Base-by-base conservation (phyloP, 2,888 invertebrate species). In the Thumatha senex region DNA sequence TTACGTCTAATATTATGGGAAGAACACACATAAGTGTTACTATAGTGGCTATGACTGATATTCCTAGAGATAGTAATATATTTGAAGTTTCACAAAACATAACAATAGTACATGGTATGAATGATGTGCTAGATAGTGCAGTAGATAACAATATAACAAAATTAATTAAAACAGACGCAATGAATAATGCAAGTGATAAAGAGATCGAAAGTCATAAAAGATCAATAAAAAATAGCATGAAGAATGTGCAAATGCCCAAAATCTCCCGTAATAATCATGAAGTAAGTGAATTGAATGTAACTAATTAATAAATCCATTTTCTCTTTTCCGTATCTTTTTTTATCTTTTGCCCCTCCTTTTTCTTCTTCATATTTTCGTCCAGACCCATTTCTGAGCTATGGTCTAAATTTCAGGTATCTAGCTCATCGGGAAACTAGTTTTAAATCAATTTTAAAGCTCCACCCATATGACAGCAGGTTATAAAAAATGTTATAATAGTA, bases 31-130 rank as follows among this genome's bases (percentile, higher is more conserved):
- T 50, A 13, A 40, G 45, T 4, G 45, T 50, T n/a, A 50, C 40
- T 18, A 40, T 50, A 1, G 50, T 50, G 14, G 50, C 50, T 14
- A 50, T 50, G 50, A 40, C 45, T n/a, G 34, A 14, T 40, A 15
- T 10, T 13, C 13, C 12, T 10, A 40, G 45, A n/a, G 29, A 35
- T 14, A 35, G 12, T 15, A 42, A 3, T 30, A 29, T 13, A 13
- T 15, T 14, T 9, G 10, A 7, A 36, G 8, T 13, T 13, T 7
- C 13, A 40, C 5, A 13, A 40, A 40, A 30, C 30, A 14, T 13
- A 30, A 40, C 30, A 30, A 9, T 10, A 14, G 12, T 8, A 14
- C 29, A 30, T 40, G 30, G 24, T 12, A 30, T 24, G 8, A 12
- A 11, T 10, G 5, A 13, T 13, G 11, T 9, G 1, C 3, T 40